Base-by-base conservation (phyloP, 2,113 vertebrate species). In the Callorhinus ursinus region DNA sequence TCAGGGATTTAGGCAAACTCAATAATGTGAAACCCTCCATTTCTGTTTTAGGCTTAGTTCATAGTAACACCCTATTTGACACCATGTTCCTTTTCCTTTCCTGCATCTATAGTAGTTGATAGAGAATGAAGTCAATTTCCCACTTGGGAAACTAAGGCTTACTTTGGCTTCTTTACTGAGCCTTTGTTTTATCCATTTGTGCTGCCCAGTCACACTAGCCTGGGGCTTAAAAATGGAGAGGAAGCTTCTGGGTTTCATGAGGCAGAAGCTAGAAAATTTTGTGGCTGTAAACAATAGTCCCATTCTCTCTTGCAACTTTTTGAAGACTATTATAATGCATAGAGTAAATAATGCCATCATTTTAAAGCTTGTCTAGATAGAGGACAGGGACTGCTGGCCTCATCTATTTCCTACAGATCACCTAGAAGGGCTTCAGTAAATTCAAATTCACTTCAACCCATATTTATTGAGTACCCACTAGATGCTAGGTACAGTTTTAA, bases 111-210 rank as follows among this genome's bases (percentile, higher is more conserved):
- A 86, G 49, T 76, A 72, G 6, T 49, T 51, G 59, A 80, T 80
- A 5, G 39, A 74, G 49, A 71, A 97, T 49, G 19, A 49, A 90
- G 36, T 46, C 21, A 83, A 61, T 33, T 67, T 87, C 21, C 67
- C 21, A 89, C 5, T 71, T 95, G 61, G 59, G 65, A 82, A 84
- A 8, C 12, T 61, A 88, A 31, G 21, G 5, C 15, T 80, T 69
- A 76, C 10, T 88, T 88, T 71, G 46, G 26, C 8, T 71, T 84
- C 33, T 77, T 55, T 81, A 91, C 2, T 51, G 24, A 6, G 12
- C 26, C 57, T 96, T 90, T 69, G 28, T n/a, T 96, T 81, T 84
- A 93, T 83, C 13, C 9, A 63, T 91, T 76, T 76, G 21, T 88
- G 28, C 10, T 77, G 69, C 69, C 31, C 13, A 63, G 63, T 81